These are phyloP conservation scores for Plutomurus gul DNA, from an alignment of 1,140 invertebrate genomes.

Conservation along the genomic window DNA sequence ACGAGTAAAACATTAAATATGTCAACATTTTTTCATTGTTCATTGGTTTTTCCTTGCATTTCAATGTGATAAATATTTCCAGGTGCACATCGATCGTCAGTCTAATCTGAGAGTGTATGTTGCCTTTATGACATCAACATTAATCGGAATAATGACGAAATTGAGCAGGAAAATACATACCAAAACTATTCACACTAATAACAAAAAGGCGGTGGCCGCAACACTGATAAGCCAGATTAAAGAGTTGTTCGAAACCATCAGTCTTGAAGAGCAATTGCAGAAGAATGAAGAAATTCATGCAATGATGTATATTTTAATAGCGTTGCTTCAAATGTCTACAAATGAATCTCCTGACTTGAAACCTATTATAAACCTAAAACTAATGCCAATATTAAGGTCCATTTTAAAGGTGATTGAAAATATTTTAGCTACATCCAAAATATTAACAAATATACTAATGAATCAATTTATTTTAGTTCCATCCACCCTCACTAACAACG, in stretches of 20 bases:
- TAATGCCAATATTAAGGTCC: background rate
- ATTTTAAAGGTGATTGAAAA: conserved; percentile 31
- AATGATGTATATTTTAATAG: conserved; percentile 40
- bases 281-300: conserved; percentile 46
- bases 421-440: background rate
- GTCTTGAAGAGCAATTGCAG: background rate
- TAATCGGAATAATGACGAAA: conserved; percentile 48
- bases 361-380: background rate
- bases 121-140: conserved; percentile 45
- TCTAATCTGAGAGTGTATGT: conserved; percentile 35
- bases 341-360: conserved; percentile 34
- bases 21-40: background rate
- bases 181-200: background rate
- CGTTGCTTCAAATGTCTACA: conserved; percentile 20
- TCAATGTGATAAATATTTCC: background rate
- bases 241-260: conserved; percentile 10
- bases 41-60: conserved; percentile 16
- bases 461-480: conserved; percentile 4
- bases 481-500: background rate
- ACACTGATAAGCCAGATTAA: conserved; percentile 16
- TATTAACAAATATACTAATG: background rate
- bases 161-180: conserved; percentile 14
- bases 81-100: conserved; percentile 34
- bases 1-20: conserved; percentile 27
- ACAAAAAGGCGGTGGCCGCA: conserved; percentile 30